phyloP scores from a whole-genome alignment of 92 coral and sea anemone species.

The Porites lobata region DNA sequence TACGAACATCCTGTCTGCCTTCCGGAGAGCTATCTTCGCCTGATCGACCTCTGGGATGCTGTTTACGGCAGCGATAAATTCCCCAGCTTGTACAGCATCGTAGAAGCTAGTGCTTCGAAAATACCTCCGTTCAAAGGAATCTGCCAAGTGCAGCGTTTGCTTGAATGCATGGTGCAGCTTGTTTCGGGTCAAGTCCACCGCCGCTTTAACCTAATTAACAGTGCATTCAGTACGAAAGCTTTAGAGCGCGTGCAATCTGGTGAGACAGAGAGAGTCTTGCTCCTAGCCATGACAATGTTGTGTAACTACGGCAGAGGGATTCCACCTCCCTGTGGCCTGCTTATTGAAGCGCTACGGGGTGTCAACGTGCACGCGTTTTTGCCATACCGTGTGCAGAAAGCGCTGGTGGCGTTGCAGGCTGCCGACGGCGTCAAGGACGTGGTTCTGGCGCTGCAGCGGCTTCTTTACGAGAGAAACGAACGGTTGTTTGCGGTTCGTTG shows the following conservation, averaged over 20 bases:
- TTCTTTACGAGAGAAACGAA: conserved; percentile 56
- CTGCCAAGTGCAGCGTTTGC: conserved; percentile 69
- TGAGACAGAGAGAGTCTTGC: conserved; percentile 84
- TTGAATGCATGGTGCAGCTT: conserved; percentile 72
- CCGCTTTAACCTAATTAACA: conserved; percentile 73
- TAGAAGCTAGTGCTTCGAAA: conserved; percentile 60
- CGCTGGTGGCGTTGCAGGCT: conserved; percentile 45
- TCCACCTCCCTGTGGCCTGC: conserved; percentile 36
- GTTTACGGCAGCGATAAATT: conserved; percentile 53
- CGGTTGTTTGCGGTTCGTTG: conserved; percentile 56
- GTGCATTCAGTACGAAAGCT: conserved; percentile 65
- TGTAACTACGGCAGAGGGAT: conserved; percentile 91
- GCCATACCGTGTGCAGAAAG: conserved; percentile 62
- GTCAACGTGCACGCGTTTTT: conserved; percentile 50
- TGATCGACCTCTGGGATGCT: conserved; percentile 74
- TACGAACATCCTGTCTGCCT: conserved; percentile 70
- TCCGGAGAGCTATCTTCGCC: conserved; percentile 83
- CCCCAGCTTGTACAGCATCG: conserved; percentile 45
- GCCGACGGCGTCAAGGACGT: conserved; percentile 65
- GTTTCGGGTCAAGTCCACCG: conserved; percentile 72
- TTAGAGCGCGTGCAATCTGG: conserved; percentile 57
- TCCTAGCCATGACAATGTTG: conserved; percentile 87
- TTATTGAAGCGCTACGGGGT: conserved; percentile 46
- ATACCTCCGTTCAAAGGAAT: conserved; percentile 50
- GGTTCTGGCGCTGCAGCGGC: conserved; percentile 54